Base-by-base conservation (phyloP, 2,113 vertebrate genomes). In the Lophochroa leadbeateri region DNA sequence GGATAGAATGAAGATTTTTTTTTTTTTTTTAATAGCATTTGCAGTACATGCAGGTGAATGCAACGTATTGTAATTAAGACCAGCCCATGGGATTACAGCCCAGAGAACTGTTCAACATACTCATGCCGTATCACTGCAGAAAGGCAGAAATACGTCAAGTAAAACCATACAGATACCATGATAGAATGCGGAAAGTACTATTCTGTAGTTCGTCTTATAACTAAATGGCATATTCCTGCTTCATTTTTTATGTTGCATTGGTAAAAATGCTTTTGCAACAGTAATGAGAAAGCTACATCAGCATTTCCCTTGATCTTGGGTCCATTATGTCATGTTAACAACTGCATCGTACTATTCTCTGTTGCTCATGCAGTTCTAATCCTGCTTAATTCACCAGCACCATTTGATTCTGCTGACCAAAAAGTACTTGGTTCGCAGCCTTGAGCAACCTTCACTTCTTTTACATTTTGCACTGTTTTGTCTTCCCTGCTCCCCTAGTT, bases 331-430 rank as follows among this genome's bases (percentile, higher is more conserved):
- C 83, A 69, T 78, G 69, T 83, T 96, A 89, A 65, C 72, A 75
- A 72, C 74, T 82, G 60, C 71, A n/a, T 68, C 2, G 0, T 77
- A 13, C 75, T 84, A 14, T 95, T 95, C 89, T 92, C 70, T 94
- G 35, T 91, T 96, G 89, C 86, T 92, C 83, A 63, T 89, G 94
- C 93, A 95, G 47, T 89, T 92, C 94, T 96, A 97, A 96, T 96
- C 89, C 94, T 75, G 74, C 47, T 82, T 95, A 82, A 94, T 94
- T 96, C 91, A 89, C 39, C 2, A 4, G 35, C 83, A 88, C 31
- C 6, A 2, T 35, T 92, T 70, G 67, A 15, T 95, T 95, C 82
- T 94, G 82, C 75, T 90, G 78, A 95, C 58, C 49, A 74, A 91
- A 87, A 94, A 72, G 23, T 49, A 31, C 6, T 86, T 81, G 37